phyloP scores from a whole-genome alignment of 2,797 vertebrate genomes.

The Pangasius macronema region DNA sequence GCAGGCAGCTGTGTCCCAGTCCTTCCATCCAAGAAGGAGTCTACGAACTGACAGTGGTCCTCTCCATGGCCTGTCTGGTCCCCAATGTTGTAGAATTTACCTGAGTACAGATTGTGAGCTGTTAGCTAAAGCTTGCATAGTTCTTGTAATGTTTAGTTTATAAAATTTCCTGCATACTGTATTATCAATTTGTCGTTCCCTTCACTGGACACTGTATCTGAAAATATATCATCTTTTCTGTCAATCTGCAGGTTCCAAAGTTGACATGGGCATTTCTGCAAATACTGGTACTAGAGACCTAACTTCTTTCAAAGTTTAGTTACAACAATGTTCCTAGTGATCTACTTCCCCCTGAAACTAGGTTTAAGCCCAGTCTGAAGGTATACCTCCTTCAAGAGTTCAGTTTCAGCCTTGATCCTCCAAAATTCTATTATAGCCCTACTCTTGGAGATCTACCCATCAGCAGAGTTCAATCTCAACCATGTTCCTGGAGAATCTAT shows the following conservation, averaged over 20 bases:
- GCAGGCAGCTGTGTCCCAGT: conserved; percentile 83
- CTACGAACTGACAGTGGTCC: conserved; percentile 97
- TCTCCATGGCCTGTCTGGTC: conserved; percentile 93
- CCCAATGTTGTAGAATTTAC: conserved; percentile 93
- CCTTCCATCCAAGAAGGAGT: conserved; percentile 92
- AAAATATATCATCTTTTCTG: not conserved
- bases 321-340: not conserved
- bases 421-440: not conserved
- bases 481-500: not conserved
- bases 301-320: not conserved
- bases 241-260: not conserved
- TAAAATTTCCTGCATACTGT: not conserved
- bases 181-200: not conserved
- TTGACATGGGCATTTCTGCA: not conserved
- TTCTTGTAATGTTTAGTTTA: not conserved
- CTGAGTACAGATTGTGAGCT: conserved; percentile 63
- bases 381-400: not conserved
- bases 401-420: not conserved
- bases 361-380: not conserved
- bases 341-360: not conserved
- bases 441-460: not conserved
- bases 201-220: not conserved
- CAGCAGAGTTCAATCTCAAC: not conserved
- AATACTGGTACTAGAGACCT: not conserved
- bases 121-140: not conserved